These are phyloP conservation scores for Pseudococcus jackbeardsleyi DNA, from an alignment of 2,888 invertebrate genomes.

Conservation along the genomic window DNA sequence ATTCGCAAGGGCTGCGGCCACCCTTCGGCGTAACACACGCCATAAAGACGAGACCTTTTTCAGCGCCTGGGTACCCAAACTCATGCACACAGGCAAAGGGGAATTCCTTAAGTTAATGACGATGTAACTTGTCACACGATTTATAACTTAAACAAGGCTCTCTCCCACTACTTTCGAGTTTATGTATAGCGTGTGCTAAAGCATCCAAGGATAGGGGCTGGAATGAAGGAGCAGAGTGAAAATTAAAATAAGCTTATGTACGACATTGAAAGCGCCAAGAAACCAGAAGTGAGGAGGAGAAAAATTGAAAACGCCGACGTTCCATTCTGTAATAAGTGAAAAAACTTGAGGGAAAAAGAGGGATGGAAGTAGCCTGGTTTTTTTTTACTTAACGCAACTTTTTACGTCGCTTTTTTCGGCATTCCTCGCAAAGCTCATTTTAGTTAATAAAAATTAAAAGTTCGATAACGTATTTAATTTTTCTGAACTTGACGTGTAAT, in stretches of 20 bases:
- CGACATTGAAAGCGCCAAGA: background rate
- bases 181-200: conserved; percentile 11
- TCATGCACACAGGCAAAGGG: background rate
- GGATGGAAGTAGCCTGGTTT: background rate
- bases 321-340: background rate
- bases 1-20: background rate
- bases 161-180: background rate
- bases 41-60: background rate
- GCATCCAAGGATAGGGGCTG: background rate
- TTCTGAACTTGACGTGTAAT: conserved; percentile 8
- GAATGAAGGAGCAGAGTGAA: background rate
- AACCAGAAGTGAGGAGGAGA: background rate
- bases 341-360: background rate
- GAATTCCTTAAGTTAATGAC: conserved; percentile 57
- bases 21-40: background rate
- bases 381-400: background rate
- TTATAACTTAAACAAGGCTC: conserved; percentile 49
- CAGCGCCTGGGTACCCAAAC: background rate
- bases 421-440: background rate
- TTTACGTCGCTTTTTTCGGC: background rate
- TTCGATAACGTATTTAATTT: conserved; percentile 34
- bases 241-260: conserved; percentile 42
- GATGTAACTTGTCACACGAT: conserved; percentile 61
- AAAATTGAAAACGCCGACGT: background rate
- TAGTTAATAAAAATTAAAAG: conserved; percentile 41